Percentiles rank a stretch among this genome's conserved stretches.
Evolutionary conservation across 2,888 invertebrate genomes (phyloP).

Genomic region (Erynnis tages): DNA sequence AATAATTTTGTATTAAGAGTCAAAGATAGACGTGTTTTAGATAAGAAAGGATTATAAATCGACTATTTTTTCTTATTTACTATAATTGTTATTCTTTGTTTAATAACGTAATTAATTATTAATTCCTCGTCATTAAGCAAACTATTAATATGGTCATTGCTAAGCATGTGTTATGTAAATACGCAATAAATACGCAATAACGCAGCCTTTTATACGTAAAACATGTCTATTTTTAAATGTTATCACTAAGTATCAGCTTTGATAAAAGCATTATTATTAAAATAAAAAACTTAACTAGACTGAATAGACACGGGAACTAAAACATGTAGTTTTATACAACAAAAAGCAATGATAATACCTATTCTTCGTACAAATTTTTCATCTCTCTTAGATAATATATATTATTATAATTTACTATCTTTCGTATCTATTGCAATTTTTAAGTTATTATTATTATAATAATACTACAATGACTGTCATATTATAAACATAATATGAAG

Average conservation of each 20-base stretch:
- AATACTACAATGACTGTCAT: constrained; percentile 6
- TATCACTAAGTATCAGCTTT: not conserved
- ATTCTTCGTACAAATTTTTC: constrained; percentile 70
- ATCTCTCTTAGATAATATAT: constrained; percentile 59
- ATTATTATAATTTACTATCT: constrained; percentile 52
- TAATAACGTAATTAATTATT: no score
- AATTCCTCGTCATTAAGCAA: no score
- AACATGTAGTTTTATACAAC: constrained; percentile 38
- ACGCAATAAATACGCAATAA: no score
- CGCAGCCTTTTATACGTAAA: no score
- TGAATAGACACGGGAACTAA: constrained; percentile 31
- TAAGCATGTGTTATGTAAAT: no score
- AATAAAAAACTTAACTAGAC: constrained; percentile 14
- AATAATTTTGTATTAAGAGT: no score
- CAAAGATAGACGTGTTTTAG: no score
- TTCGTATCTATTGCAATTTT: constrained; percentile 23
- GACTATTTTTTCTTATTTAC: no score
- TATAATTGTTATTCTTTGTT: no score
- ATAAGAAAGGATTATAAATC: no score
- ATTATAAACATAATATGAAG: constrained; percentile 11
- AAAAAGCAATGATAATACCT: constrained; percentile 58
- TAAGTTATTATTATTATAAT: constrained; percentile 12
- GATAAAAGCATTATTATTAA: not conserved
- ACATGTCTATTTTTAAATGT: no score
- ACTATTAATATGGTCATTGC: no score